phyloP scores from a whole-genome alignment of 2,113 vertebrate species.

The Cyrtonyx montezumae region DNA sequence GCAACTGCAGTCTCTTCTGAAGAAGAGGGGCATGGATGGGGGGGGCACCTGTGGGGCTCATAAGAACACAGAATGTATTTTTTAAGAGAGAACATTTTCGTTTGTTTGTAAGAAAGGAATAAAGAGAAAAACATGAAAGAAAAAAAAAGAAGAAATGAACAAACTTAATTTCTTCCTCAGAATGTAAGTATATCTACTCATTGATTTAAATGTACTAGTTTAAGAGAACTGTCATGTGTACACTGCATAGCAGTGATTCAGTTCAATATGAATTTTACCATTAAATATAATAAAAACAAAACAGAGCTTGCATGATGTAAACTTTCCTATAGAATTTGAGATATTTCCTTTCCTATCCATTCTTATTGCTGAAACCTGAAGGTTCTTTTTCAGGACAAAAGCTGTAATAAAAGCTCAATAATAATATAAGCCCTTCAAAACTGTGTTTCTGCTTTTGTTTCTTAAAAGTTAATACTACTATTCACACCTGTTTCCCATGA shows the following conservation, averaged over 20 bases:
- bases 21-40: not conserved
- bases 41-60: not conserved
- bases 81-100: not conserved
- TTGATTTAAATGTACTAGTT: not conserved
- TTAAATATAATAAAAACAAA: not conserved
- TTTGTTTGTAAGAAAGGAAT: not conserved
- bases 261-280: not conserved
- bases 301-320: not conserved
- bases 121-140: not conserved
- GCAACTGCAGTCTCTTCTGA: not conserved
- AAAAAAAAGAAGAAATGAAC: not conserved
- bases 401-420: rapidly evolving
- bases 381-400: not conserved
- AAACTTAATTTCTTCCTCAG: not conserved
- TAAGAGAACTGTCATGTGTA: not conserved
- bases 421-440: not conserved
- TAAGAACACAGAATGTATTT: not conserved
- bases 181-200: not conserved
- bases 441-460: not conserved
- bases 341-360: not conserved
- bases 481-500: not conserved
- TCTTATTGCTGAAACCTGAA: not conserved
- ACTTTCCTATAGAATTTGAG: not conserved
- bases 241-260: not conserved
- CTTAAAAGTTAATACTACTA: not conserved